These are phyloP conservation scores for Manis crassicaudata DNA, from an alignment of 2,797 vertebrate species.

Conservation along the genomic window DNA sequence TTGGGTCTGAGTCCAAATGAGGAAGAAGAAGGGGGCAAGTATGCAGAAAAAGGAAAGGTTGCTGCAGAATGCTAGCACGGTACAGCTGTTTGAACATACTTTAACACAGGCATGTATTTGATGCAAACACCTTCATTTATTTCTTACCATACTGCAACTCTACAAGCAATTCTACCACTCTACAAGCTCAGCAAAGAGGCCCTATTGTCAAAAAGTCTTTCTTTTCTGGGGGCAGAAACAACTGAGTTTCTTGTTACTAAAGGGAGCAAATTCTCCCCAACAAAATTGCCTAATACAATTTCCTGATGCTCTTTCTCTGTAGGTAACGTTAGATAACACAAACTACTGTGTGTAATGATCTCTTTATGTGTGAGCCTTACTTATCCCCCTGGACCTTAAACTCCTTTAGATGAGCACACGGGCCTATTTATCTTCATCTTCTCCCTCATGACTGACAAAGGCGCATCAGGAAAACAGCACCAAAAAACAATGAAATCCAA, in stretches of 20 bases:
- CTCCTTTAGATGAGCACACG: background rate
- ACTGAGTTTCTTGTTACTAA: constrained; percentile 18
- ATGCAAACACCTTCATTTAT: background rate
- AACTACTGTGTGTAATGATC: background rate
- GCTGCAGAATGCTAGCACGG: background rate
- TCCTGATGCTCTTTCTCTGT: background rate
- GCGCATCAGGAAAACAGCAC: background rate
- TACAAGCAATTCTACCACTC: background rate
- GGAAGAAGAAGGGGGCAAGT: background rate
- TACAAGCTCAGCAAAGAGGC: constrained; percentile 1
- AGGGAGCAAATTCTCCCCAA: background rate
- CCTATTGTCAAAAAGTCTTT: background rate
- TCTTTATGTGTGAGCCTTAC: background rate
- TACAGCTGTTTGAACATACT: background rate
- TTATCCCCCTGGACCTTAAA: background rate
- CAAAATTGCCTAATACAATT: constrained; percentile 29
- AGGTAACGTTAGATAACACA: background rate
- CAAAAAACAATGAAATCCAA: background rate
- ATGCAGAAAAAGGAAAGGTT: background rate
- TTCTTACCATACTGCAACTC: background rate
- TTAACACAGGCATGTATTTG: background rate
- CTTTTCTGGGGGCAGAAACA: background rate
- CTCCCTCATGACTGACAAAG: background rate
- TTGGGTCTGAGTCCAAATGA: background rate
- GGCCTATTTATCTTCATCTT: constrained; percentile 33